Base-by-base conservation (phyloP, 2,113 vertebrate genomes). In the Smithornis capensis region DNA sequence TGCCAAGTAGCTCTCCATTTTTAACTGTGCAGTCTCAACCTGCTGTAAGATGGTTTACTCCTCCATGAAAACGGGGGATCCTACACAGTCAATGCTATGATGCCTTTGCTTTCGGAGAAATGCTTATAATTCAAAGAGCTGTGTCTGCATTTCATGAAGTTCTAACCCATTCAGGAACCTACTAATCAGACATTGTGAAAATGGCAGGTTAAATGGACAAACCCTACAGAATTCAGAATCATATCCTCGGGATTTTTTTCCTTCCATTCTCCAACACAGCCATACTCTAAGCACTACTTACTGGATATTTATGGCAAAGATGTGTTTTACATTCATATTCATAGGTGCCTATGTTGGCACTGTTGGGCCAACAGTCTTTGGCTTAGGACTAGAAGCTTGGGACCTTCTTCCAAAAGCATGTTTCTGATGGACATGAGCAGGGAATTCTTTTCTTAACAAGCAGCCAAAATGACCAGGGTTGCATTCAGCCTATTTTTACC, bases 231-330 rank as follows among this genome's bases (percentile, higher is more conserved):
- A 44, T 13, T 83, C 44, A 73, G 42, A 53, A 38, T 68, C 47
- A 37, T 5, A n/a, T 5, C 4, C 19, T 21, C 1, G 1, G 15
- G 4, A 3, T 1, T 7, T 80, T 60, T 56, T 77, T 13, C 4
- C 7, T 45, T 73, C 35, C 12, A 22, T 44, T 74, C 45, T 73
- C 37, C 28, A 44, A 27, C 8, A 33, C 8, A 73, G 31, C 27
- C 4, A 9, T 40, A 22, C 10, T 31, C 73, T 44, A 35, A 87
- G 37, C 4, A 16, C 24, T 65, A 14, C 37, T 19, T 10, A n/a
- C 18, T 33, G 37, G 37, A 40, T 10, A 40, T 59, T 49, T 25
- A 40, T 18, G 17, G 17, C 15, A 55, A 87, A 19, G 28, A 21
- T 24, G 6, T n/a, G 7, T 6, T 81, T 75, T 67, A 25, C 13